Evolutionary conservation across 2,888 invertebrate genomes (phyloP).

Genomic region (Drosophila mimetica): DNA sequence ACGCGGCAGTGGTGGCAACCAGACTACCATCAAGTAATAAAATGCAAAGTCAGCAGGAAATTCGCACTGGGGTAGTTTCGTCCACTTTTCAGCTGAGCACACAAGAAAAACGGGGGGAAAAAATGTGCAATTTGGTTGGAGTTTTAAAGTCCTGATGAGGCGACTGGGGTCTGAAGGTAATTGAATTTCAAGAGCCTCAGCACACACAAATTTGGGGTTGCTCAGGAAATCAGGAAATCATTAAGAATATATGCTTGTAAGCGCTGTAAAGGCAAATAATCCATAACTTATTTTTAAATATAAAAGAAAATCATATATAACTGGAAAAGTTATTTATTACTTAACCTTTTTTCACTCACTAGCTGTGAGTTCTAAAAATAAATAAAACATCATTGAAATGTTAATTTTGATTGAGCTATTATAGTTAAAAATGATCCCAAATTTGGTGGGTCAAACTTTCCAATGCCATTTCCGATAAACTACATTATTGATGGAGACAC

Average conservation of each 20-base stretch:
- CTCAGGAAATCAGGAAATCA: slow-evolving; percentile 4
- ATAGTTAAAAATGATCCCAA: neutral
- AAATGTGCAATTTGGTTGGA: slow-evolving; percentile 19
- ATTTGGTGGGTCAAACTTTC: slow-evolving; percentile 12
- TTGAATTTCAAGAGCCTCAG: slow-evolving; percentile 9
- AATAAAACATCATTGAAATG: neutral
- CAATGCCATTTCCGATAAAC: slow-evolving; percentile 1
- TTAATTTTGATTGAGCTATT: neutral
- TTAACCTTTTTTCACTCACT: neutral
- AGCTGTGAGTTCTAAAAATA: slow-evolving; percentile 1
- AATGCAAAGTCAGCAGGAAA: slow-evolving; percentile 66
- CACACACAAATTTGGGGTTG: neutral
- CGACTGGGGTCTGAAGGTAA: slow-evolving; percentile 3
- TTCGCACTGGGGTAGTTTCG: slow-evolving; percentile 45
- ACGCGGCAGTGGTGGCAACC: slow-evolving; percentile 18
- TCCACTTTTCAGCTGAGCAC: slow-evolving; percentile 21
- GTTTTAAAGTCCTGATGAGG: slow-evolving; percentile 22
- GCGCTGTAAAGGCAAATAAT: too few relatives aligned
- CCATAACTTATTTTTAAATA: too few relatives aligned
- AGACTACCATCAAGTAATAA: slow-evolving; percentile 60
- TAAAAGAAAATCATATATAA: too few relatives aligned
- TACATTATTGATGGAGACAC: slow-evolving; percentile 5
- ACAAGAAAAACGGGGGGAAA: slow-evolving; percentile 11
- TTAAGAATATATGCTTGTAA: neutral
- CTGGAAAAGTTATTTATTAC: neutral